A percentile compares a stretch with the other conserved stretches of the same genome.
Evolutionary conservation across 1,140 invertebrate genomes (phyloP).

Genomic region (Heliconius himera): DNA sequence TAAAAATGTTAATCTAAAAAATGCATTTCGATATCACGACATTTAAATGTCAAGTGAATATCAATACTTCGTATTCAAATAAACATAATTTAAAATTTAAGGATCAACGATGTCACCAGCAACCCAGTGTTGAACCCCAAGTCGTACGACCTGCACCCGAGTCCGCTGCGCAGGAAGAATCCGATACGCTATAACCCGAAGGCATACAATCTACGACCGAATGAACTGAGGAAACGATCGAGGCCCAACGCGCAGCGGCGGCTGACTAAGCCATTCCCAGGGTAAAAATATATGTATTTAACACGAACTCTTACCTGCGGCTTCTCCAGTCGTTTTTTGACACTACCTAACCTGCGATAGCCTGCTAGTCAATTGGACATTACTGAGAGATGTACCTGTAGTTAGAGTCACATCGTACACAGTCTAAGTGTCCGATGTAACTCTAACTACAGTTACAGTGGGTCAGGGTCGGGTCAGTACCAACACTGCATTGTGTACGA

Average conservation of each 20-base stretch:
- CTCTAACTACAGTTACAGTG: too few relatives aligned
- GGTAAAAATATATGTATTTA: conserved; percentile 43
- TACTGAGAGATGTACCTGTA: too few relatives aligned
- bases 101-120: conserved; percentile 65
- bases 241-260: conserved; percentile 52
- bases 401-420: too few relatives aligned
- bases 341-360: too few relatives aligned
- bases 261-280: conserved; percentile 69
- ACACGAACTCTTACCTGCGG: too few relatives aligned
- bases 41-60: conserved; percentile 7
- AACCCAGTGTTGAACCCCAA: conserved; percentile 65
- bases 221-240: conserved; percentile 59
- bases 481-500: too few relatives aligned
- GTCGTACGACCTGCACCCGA: conserved; percentile 64
- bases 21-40: neutral
- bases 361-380: too few relatives aligned
- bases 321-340: too few relatives aligned
- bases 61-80: neutral
- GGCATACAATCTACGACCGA: conserved; percentile 51
- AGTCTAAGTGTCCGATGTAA: too few relatives aligned
- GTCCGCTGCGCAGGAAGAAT: conserved; percentile 42
- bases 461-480: too few relatives aligned
- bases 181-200: conserved; percentile 46
- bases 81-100: neutral
- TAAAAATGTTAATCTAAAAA: neutral